Base-by-base conservation (phyloP, 2,113 vertebrate species). In the Sapajus apella region DNA sequence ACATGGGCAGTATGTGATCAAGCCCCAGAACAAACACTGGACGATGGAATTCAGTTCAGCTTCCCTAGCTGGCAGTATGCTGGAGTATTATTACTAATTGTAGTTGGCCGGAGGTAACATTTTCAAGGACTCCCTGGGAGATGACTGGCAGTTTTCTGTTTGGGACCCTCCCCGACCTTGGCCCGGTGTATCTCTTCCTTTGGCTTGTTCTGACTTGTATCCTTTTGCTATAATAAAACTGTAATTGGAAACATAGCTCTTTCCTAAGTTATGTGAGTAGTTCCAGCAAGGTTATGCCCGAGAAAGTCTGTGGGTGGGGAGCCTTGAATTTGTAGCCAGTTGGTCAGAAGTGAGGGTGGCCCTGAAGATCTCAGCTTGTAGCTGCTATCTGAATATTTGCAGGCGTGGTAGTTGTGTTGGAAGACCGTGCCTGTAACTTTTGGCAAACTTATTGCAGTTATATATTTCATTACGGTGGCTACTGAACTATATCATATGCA, bases 61-160 rank as follows among this genome's bases (percentile, higher is more conserved):
- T 9, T 52, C 45, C 43, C 20, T 6, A 55, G 6, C 23, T 25
- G 37, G 8, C 30, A 3, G 13, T 13, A 18, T 32, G 56, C n/a
- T 21, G 13, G 35, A 45, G 61, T 35, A 21, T 1, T 43, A 12
- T 21, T 58, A 45, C 47, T 30, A 4, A 8, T 43, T 2, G 10
- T 6, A 56, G 21, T 21, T 23, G 58, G 30, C 47, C 27, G 12
- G 56, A 73, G 13, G 66, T 35, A 10, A 8, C 9, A 6, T 17
- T 2, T 30, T 40, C 10, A 4, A 55, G 43, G 30, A 68, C 4
- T n/a, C 43, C 32, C 0, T 0, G 6, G 30, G 55, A 68, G 35
- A 72, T 0, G 5, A 52, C 8, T 18, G 2, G n/a, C 40, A 87
- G 35, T 20, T 35, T 21, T 52, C 27, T n/a, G 50, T 30, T n/a